These are phyloP conservation scores for Cuculus canorus DNA, from an alignment of 2,797 vertebrate species.

Conservation along the genomic window DNA sequence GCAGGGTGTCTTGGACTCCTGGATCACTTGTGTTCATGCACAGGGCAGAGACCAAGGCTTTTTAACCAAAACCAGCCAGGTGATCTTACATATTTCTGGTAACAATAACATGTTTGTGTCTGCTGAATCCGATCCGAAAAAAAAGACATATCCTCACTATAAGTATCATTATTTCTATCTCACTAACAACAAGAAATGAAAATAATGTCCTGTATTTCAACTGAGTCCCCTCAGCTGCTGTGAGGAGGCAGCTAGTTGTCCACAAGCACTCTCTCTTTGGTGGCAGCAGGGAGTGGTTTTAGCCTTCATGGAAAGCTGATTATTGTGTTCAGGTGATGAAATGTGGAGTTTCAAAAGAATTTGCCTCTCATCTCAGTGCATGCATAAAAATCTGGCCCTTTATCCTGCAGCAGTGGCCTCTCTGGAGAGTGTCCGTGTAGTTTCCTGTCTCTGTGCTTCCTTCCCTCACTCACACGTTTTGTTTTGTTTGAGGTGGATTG, in stretches of 20 bases:
- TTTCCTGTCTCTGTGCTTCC: conserved; percentile 48
- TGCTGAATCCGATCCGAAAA: background rate
- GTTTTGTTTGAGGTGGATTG: background rate
- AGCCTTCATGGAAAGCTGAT: background rate
- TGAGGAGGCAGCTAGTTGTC: background rate
- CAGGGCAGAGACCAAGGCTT: background rate
- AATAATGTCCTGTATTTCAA: background rate
- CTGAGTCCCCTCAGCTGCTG: background rate
- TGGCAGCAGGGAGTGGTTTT: background rate
- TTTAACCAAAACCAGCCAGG: background rate
- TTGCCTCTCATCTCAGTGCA: background rate
- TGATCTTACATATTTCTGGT: background rate
- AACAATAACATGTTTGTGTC: background rate
- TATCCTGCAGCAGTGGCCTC: background rate
- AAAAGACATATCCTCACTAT: background rate
- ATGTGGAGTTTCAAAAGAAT: background rate
- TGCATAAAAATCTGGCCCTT: background rate
- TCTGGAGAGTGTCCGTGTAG: background rate
- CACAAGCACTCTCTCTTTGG: background rate
- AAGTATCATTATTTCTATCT: background rate
- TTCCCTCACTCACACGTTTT: background rate
- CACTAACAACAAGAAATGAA: background rate
- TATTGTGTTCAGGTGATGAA: background rate
- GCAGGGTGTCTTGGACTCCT: background rate
- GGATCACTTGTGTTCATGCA: background rate